Conservation (phyloP, 2,888 invertebrate species). For the Itoplectis maculator region DNA sequence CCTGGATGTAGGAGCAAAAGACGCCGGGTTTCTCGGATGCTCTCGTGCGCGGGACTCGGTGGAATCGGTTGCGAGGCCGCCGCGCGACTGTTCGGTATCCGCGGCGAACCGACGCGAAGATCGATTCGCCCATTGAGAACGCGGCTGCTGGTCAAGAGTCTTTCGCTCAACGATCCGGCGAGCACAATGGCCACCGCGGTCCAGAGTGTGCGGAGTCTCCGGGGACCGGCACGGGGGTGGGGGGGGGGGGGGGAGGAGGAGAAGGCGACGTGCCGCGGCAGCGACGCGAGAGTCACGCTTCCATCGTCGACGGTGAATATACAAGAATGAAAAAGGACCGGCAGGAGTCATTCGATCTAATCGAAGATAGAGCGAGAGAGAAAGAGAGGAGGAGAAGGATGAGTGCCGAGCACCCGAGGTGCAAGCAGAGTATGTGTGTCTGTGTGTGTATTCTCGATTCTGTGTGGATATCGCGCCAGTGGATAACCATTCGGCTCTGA, state of each 20-base stretch:
- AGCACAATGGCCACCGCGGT: conserved; percentile 18
- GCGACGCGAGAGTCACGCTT: neutral
- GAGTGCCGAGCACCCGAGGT: neutral
- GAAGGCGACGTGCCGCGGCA: neutral
- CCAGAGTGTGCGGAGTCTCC: neutral
- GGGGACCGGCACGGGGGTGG: no score
- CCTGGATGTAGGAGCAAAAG: conserved; percentile 17
- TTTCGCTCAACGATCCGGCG: conserved; percentile 25
- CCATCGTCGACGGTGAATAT: neutral
- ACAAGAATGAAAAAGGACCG: neutral
- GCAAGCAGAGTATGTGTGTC: neutral
- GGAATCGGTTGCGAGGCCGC: conserved; percentile 16
- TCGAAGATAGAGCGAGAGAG: no score
- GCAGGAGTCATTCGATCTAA: neutral
- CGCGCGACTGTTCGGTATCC: neutral
- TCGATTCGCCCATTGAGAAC: conserved; percentile 27
- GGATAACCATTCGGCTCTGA: conserved; percentile 2
- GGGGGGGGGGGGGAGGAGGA: neutral
- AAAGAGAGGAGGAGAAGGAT: no score
- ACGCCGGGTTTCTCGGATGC: neutral
- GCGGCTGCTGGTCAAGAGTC: conserved; percentile 13
- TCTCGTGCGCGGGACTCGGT: neutral
- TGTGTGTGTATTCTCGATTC: no score
- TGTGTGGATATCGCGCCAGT: neutral
- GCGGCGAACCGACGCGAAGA: neutral